Evolutionary conservation across 2,888 invertebrate species (phyloP).

Genomic region (Aspidiotus destructor): DNA sequence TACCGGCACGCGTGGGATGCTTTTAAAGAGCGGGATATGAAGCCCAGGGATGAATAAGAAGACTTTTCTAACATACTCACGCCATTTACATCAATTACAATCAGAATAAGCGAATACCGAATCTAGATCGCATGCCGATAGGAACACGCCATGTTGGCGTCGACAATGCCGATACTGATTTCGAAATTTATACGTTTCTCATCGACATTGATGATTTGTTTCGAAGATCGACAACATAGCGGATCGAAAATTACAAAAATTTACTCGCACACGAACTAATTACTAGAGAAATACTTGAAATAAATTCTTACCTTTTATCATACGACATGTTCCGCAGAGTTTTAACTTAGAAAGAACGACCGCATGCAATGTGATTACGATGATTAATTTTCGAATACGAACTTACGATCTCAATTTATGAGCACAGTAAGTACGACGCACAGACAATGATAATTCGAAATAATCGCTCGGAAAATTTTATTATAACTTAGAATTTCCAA

Average conservation of each 20-base stretch:
- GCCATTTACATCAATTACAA: too few species aligned
- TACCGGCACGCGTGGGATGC: too few species aligned
- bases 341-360: conserved; percentile 24
- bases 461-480: not conserved
- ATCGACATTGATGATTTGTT: not conserved
- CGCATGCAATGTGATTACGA: conserved; percentile 20
- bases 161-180: conserved; percentile 13
- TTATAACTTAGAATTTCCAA: conserved; percentile 22
- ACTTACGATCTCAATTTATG: conserved; percentile 9
- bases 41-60: too few species aligned
- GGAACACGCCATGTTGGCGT: conserved; percentile 33
- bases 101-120: not conserved
- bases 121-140: conserved; percentile 27
- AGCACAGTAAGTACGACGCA: conserved; percentile 11
- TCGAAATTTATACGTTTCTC: conserved; percentile 12
- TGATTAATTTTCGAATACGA: conserved; percentile 11
- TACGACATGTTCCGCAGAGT: conserved; percentile 31
- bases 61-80: too few species aligned
- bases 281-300: conserved; percentile 10
- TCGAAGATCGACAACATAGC: not conserved
- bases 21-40: too few species aligned
- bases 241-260: not conserved
- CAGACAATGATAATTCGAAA: not conserved
- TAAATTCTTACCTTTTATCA: conserved; percentile 29
- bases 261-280: not conserved